Base-by-base conservation (phyloP, 2,113 vertebrate species). In the Caranx ignobilis region DNA sequence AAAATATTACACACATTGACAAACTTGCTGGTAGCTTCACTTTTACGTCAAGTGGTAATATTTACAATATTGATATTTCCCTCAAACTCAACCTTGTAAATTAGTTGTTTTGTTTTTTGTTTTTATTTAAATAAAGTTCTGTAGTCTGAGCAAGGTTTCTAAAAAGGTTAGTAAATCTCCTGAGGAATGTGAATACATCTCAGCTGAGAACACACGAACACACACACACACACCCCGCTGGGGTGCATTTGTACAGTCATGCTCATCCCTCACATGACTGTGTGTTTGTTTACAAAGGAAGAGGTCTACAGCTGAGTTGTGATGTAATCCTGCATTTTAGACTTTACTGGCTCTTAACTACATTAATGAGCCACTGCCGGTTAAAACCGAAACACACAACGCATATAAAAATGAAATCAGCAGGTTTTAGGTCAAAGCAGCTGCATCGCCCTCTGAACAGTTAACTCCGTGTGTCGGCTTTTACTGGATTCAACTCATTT, bases 401-500 rank as follows among this genome's bases (percentile, higher is more conserved):
- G 1, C 18, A 48, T 47, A 5, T 41, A 41, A 41, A 41, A 48
- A 48, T 2, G 16, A 15, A 2, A 18, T 31, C 60, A 54, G 67
- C 67, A 31, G 57, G 41, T 35, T 48, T 32, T 47, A 55, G 52
- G 71, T 57, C 45, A 55, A 26, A 64, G 60, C 26, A 39, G 41
- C 71, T 15, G 19, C 48, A n/a, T 56, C 18, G 5, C 54, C 43
- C n/a, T 60, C 57, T 72, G 50, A 0, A 4, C 65, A 43, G 48
- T 16, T 1, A 3, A 4, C 48, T 68, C 19, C 13, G 45, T 39
- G 52, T 70, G 31, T 55, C 39, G 32, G 41, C 48, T 26, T 59
- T 64, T 34, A 35, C n/a, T 66, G 47, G 16, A 66, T n/a, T 41
- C 52, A 69, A 59, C 34, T 21, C 55, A 74, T 62, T 74, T 74